Evolutionary conservation across 2,797 vertebrate genomes (phyloP).

Genomic region (Microcaecilia unicolor): DNA sequence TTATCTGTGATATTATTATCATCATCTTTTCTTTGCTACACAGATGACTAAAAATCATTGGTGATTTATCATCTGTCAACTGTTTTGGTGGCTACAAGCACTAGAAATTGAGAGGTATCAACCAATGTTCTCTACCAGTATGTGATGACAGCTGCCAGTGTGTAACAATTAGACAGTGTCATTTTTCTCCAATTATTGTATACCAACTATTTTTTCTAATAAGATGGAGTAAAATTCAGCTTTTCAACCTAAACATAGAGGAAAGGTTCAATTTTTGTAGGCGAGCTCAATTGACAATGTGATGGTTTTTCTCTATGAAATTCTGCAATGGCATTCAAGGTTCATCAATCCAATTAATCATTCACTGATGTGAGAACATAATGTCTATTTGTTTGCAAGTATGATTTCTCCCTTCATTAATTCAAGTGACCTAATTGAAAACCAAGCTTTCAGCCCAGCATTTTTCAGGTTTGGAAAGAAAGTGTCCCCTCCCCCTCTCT

Average conservation of each 20-base stretch:
- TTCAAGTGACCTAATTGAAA: constrained; percentile 40
- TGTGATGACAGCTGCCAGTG: too few relatives aligned
- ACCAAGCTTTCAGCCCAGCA: constrained; percentile 17
- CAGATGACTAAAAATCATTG: too few relatives aligned
- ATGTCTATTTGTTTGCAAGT: constrained; percentile 36
- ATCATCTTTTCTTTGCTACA: too few relatives aligned
- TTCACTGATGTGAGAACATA: constrained; percentile 36
- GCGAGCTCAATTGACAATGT: background rate
- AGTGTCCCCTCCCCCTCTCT: constrained; percentile 18
- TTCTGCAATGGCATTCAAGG: constrained; percentile 22
- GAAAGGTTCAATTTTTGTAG: background rate
- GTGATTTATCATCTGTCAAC: too few relatives aligned
- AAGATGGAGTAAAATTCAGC: background rate
- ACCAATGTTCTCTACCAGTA: too few relatives aligned
- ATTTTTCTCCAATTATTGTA: too few relatives aligned
- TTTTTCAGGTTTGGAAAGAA: constrained; percentile 37
- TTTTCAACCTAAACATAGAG: background rate
- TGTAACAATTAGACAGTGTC: too few relatives aligned
- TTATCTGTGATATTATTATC: too few relatives aligned
- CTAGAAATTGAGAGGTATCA: too few relatives aligned
- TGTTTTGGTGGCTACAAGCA: too few relatives aligned
- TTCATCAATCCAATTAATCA: constrained; percentile 34
- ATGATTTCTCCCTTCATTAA: constrained; percentile 32
- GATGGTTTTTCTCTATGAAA: constrained; percentile 6
- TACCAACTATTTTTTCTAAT: background rate